Evolutionary conservation across 2,888 invertebrate species (phyloP), one percentile per base, ranked within the genome.

Genomic region (Graphium colonna): DNA sequence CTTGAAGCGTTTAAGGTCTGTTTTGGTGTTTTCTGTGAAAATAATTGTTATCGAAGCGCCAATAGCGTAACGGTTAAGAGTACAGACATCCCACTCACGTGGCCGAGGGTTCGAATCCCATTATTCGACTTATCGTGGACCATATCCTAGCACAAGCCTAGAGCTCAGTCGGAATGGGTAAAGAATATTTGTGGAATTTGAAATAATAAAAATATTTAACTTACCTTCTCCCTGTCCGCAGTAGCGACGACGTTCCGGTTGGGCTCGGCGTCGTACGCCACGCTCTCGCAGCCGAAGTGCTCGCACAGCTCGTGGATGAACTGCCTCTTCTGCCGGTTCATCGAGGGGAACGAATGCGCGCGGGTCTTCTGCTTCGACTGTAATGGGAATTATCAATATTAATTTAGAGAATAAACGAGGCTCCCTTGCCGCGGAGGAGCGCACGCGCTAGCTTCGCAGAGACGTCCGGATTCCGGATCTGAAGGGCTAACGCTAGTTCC

Each of bases 191-290:
- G n/a, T n/a, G n/a, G n/a, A n/a, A n/a, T n/a, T n/a, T n/a, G n/a
- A n/a, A n/a, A n/a, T n/a, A n/a, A n/a, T n/a, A n/a, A n/a, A n/a
- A n/a, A n/a, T n/a, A n/a, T n/a, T n/a, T n/a, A n/a, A n/a, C n/a
- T n/a, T 21, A 21, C 95, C 91, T 93, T 94, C 64, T 95, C 95
- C 77, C 91, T 94, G 54, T 92, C 92, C 46, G 97, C 97, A 12
- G 96, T 97, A 17, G 96, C 96, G n/a, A 97, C 96, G 12, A 98
- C 95, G 85, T 98, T 98, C 59, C 98, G 91, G 77, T 98, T 97
- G 0, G 98, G 98, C 74, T 98, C 98, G 15, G 94, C 94, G 85
- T 99, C 99, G 77, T 98, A 98, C 16, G 98, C 97, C 55, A 96
- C 95, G 60, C 97, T 96, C 71, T 97, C 95, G 67, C 97, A 95